Base-by-base conservation (phyloP, 2,888 invertebrate species). In the Eupithecia inturbata region DNA sequence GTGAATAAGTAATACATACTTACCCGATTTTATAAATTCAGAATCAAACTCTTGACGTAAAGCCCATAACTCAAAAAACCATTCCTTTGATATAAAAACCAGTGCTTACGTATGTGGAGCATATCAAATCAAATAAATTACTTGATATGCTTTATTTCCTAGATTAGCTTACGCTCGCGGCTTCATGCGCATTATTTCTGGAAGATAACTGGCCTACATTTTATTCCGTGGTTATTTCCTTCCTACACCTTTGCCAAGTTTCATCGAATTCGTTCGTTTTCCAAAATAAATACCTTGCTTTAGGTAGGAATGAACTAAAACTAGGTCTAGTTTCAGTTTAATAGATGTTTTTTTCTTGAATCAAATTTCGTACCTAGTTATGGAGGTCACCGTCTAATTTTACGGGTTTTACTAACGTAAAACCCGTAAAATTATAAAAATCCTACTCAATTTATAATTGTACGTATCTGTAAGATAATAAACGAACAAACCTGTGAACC, bases 241-340 rank as follows among this genome's bases (percentile, higher is more conserved):
- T 57, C 22, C 57, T 57, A 57, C 26, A 57, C 57, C 57, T 57
- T 57, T 57, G 57, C 57, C 57, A 57, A 57, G 57, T 57, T 57
- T 57, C 57, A 57, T 57, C 12, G 1, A 14, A 57, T 57, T 14
- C 57, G 57, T 57, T 57, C 57, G 26, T 57, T 57, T 26, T 57
- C 57, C 57, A 57, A 22, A 53, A 53, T 57, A 57, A 57, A 57
- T 57, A 26, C 26, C 26, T 1, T 26, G 14, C 5, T 12, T 53
- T 57, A 57, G 4, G 26, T 57, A 57, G 12, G 12, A 26, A 57
- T 57, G n/a, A n/a, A n/a, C n/a, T n/a, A n/a, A n/a, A n/a, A n/a
- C n/a, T n/a, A 26, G 14, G 57, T 22, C 26, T 26, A 57, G 26
- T 62, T 28, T 16, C 28, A 16, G 39, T 14, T 14, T 39, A 14